Base-by-base conservation (phyloP, 2,888 invertebrate species). In the Toxonevra muliebris region DNA sequence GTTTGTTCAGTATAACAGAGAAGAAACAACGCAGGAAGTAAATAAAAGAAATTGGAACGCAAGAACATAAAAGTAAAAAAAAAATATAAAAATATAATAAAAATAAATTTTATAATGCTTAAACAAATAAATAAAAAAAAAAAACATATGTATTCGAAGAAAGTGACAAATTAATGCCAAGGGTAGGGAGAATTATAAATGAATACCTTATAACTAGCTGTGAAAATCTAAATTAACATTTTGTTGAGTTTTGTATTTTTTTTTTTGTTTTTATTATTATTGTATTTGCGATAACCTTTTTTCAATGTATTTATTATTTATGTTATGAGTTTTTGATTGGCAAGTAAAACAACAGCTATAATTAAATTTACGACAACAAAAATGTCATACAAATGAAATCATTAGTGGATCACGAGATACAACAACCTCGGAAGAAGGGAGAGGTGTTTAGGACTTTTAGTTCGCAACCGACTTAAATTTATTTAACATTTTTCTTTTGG, bases 151-250 rank as follows among this genome's bases (percentile, higher is more conserved):
- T 12, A 58, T 48, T 7, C 30, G 41, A 13, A 30, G 12, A 42
- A 42, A 15, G 10, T n/a, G 2, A 11, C 19, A 45, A 42, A 43
- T 9, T 10, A 17, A 54, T 3, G 19, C 0, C 52, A 53, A 53
- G 4, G 19, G 15, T 15, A 43, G 12, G 9, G 43, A 45, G 9
- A 54, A 45, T 20, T 40, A 64, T 11, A 45, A 57, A 48, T 30
- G 57, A 55, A 13, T 42, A 12, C 41, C 12, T 43, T 30, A 41
- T 52, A 59, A 42, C 53, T 59, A 65, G 52, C 43, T 64, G 63
- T 57, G 57, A 48, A 45, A 48, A 57, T 57, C 55, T 63, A 55
- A 41, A 57, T 64, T 64, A 64, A 64, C 55, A 45, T 45, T 45
- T 48, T 64, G 19, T 61, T 42, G 20, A 30, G 7, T 30, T 30